Base-by-base conservation (phyloP, 2,113 vertebrate species). In the Misgurnus anguillicaudatus region DNA sequence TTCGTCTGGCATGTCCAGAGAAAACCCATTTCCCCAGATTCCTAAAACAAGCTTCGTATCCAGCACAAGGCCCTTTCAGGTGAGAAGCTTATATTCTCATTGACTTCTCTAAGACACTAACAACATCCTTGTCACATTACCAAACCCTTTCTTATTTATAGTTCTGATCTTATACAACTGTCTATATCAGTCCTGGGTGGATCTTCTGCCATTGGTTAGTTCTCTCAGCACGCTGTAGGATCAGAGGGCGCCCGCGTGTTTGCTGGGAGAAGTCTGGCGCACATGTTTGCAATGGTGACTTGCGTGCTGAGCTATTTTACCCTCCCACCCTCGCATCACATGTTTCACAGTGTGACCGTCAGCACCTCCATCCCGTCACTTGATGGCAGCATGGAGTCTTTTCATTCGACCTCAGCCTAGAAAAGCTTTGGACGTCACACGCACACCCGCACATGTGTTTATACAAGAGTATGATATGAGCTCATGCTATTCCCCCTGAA, bases 151-250 rank as follows among this genome's bases (percentile, higher is more conserved):
- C 61, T 75, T 81, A 86, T 85, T 84, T 85, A 82, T 69, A 87
- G 67, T 64, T 62, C 69, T 57, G 3, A 42, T 79, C 82, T 89
- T 88, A 87, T 81, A 89, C 87, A 91, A 90, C 77, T 17, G 58
- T 66, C 47, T 80, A 81, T 67, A 81, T 79, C 31, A 16, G 51
- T 79, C 31, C 65, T 71, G 71, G 77, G 9, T 16, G 17, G 74
- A 58, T 5, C 6, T 41, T 3, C 48, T 81, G 77, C 67, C 19
- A 87, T 87, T 87, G 82, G 85, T 65, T 9, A 5, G 17, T 76
- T 77, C 61, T 51, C 62, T 55, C 68, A 17, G 68, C 62, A 72
- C 10, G 10, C 13, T 64, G 58, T 39, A 14, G n/a, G 60, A 78
- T 85, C 84, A 87, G 79, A 61, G 65, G 65, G 42, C 55, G 31